Conservation (phyloP, 2,797 vertebrate species). For the Percopsis omiscomaycus region DNA sequence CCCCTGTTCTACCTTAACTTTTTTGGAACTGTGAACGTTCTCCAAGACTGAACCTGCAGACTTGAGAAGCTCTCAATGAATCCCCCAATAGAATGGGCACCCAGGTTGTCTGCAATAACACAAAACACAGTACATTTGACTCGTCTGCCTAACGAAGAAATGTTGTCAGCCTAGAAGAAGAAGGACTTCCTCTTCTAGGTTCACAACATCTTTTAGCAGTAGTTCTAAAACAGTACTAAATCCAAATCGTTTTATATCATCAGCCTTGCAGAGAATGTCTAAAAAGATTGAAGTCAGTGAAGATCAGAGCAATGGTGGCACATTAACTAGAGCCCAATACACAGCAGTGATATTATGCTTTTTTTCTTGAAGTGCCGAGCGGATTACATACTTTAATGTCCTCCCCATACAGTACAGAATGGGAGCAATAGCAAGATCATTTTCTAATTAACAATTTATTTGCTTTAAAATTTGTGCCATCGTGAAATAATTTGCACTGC, state of each 20-base stretch:
- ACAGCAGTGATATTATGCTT: slow-evolving; percentile 24
- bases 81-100: slow-evolving; percentile 15
- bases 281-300: slow-evolving; percentile 20
- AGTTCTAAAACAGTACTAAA: slow-evolving; percentile 23
- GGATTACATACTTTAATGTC: slow-evolving; percentile 30
- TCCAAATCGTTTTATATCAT: slow-evolving; percentile 20
- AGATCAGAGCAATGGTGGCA: slow-evolving; percentile 14
- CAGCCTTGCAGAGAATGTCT: slow-evolving; percentile 26
- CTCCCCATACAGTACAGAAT: slow-evolving; percentile 20
- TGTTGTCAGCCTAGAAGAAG: slow-evolving; percentile 5
- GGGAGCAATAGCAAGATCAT: slow-evolving; percentile 10
- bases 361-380: slow-evolving; percentile 25
- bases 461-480: slow-evolving; percentile 25
- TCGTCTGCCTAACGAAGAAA: slow-evolving; percentile 21
- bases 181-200: slow-evolving; percentile 35
- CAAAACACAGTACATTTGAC: slow-evolving; percentile 28
- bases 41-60: slow-evolving; percentile 28
- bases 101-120: slow-evolving; percentile 27
- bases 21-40: slow-evolving; percentile 32
- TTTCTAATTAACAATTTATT: slow-evolving; percentile 24
- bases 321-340: slow-evolving; percentile 31
- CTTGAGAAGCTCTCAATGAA: slow-evolving; percentile 35
- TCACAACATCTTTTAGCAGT: slow-evolving; percentile 18
- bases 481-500: slow-evolving; percentile 11
- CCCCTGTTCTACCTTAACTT: slow-evolving; percentile 24